Percentiles rank a stretch among this genome's conserved stretches.
Evolutionary conservation across 2,797 vertebrate species (phyloP).

Genomic region (Cygnus olor): DNA sequence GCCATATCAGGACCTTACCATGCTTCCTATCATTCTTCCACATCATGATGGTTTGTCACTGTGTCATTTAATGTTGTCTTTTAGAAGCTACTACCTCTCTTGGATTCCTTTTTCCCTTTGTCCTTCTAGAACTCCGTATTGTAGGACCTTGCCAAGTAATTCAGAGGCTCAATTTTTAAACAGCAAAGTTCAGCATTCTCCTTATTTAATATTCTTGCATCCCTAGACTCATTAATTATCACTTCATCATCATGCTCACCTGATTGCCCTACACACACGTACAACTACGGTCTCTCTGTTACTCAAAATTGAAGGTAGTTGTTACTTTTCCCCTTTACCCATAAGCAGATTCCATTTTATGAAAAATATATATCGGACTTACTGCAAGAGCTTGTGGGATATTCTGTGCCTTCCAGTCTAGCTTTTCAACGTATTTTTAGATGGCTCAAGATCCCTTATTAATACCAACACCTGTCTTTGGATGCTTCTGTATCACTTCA

Average conservation of each 20-base stretch:
- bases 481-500: not conserved
- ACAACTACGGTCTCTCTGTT: not conserved
- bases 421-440: not conserved
- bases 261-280: not conserved
- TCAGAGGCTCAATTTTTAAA: not conserved
- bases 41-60: constrained; percentile 58
- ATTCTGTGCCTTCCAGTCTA: not conserved
- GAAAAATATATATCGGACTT: not conserved
- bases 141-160: not conserved
- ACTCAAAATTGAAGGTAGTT: not conserved
- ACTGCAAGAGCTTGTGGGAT: not conserved
- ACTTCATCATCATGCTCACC: not conserved
- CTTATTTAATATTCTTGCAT: not conserved
- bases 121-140: constrained; percentile 17
- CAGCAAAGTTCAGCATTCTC: not conserved
- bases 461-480: not conserved
- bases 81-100: not conserved
- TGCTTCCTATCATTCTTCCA: constrained; percentile 65
- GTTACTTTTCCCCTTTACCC: not conserved
- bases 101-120: not conserved
- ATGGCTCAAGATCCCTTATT: not conserved
- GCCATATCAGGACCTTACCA: constrained; percentile 55
- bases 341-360: not conserved
- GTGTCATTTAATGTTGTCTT: constrained; percentile 33
- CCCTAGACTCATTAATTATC: not conserved